phyloP scores from a whole-genome alignment of 2,888 invertebrate genomes.

The Ochlodes sylvanus region DNA sequence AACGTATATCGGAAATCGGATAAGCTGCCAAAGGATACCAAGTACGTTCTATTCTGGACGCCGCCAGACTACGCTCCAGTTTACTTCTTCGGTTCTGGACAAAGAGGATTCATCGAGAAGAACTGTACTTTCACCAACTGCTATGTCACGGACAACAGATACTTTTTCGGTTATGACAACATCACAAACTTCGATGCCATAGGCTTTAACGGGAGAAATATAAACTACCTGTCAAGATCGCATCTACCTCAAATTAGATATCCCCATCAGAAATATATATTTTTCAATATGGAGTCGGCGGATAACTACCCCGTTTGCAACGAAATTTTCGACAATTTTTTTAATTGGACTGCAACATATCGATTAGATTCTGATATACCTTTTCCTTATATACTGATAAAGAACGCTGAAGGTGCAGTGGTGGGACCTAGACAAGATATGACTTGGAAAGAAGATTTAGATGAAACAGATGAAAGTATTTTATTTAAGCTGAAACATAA shows the following conservation, averaged over 20 bases:
- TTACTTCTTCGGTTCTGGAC: conserved; percentile 60
- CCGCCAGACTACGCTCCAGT: conserved; percentile 60
- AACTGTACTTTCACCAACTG: conserved; percentile 69
- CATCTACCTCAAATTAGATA: conserved; percentile 59
- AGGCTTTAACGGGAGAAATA: conserved; percentile 68
- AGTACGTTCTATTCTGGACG: conserved; percentile 72
- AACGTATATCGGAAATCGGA: conserved; percentile 63
- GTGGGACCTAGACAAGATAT: conserved; percentile 65
- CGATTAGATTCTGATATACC: conserved; percentile 72
- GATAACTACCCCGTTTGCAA: conserved; percentile 68
- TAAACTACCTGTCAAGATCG: conserved; percentile 42
- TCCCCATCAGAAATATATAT: conserved; percentile 69
- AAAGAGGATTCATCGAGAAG: conserved; percentile 62
- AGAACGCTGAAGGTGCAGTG: conserved; percentile 54
- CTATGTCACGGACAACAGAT: conserved; percentile 61
- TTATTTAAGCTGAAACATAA: conserved; percentile 58
- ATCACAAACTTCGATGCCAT: conserved; percentile 66
- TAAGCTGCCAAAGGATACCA: conserved; percentile 58
- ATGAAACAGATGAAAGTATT: conserved; percentile 50
- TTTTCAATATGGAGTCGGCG: conserved; percentile 71
- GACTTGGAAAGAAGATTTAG: conserved; percentile 52
- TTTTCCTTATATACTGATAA: conserved; percentile 63
- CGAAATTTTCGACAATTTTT: conserved; percentile 63
- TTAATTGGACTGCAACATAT: conserved; percentile 78
- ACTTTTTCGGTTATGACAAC: conserved; percentile 56